Percentiles rank a stretch among this genome's conserved stretches.
Evolutionary conservation across 2,888 invertebrate genomes (phyloP).

Genomic region (Rotaria sp.): DNA sequence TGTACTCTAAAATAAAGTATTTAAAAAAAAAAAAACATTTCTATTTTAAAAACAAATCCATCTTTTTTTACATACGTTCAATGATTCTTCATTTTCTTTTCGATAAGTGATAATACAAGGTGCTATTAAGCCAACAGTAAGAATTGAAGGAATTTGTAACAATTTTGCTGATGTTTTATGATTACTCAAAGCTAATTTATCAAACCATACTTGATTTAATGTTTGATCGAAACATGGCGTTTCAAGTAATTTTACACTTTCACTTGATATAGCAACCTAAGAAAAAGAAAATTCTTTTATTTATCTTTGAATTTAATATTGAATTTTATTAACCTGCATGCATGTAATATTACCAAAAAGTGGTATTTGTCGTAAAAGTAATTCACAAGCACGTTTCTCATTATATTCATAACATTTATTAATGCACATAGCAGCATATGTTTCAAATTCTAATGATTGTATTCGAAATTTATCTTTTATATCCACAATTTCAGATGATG

Average conservation of each 20-base stretch:
- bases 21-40: not conserved
- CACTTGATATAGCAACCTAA: not conserved
- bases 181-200: not conserved
- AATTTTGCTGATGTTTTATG: not conserved
- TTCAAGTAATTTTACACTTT: not conserved
- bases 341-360: constrained; percentile 3
- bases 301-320: too few species aligned
- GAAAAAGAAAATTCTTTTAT: not conserved
- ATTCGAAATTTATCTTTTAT: not conserved
- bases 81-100: not conserved
- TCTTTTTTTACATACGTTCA: not conserved
- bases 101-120: not conserved
- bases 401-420: not conserved
- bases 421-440: not conserved
- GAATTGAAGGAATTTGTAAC: not conserved
- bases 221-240: not conserved
- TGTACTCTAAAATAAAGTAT: not conserved
- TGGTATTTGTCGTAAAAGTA: not conserved
- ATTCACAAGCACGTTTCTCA: not conserved
- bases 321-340: not conserved
- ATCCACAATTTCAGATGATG: not conserved
- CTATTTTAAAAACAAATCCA: not conserved
- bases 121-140: not conserved
- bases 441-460: not conserved
- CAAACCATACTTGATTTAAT: not conserved